Percentiles rank a stretch among this genome's conserved stretches.
phyloP scores from a whole-genome alignment of 2,797 vertebrate genomes.

The Takifugu ocellatus region DNA sequence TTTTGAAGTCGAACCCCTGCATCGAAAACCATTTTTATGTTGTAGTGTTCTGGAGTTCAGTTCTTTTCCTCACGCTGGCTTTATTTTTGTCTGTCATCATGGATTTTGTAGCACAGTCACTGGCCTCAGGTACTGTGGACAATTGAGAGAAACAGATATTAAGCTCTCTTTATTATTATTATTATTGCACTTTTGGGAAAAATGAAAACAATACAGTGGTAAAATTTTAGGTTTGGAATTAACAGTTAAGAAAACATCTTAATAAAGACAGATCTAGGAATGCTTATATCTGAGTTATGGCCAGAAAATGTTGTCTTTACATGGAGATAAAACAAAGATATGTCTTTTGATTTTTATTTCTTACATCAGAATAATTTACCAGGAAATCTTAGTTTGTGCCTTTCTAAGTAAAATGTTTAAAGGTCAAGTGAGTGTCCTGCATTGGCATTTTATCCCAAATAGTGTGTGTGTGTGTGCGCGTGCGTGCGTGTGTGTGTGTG shows the following conservation, averaged over 20 bases:
- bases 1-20: constrained; percentile 66
- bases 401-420: constrained; percentile 87
- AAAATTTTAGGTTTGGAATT: constrained; percentile 70
- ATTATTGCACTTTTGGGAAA: constrained; percentile 79
- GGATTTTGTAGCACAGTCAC: constrained; percentile 82
- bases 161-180: constrained; percentile 67
- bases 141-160: constrained; percentile 71
- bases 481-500: constrained; percentile 14
- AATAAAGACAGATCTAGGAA: constrained; percentile 77
- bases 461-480: constrained; percentile 10
- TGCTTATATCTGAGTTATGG: constrained; percentile 70
- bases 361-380: constrained; percentile 83
- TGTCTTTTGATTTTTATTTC: constrained; percentile 78
- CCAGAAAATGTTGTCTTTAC: constrained; percentile 64
- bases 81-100: constrained; percentile 68
- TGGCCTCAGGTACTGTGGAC: constrained; percentile 83
- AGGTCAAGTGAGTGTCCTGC: constrained; percentile 72
- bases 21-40: constrained; percentile 75
- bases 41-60: constrained; percentile 75
- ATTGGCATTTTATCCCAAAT: constrained; percentile 61
- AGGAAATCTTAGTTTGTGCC: constrained; percentile 86
- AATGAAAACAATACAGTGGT: constrained; percentile 59
- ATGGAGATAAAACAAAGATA: constrained; percentile 38
- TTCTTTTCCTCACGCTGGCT: constrained; percentile 60
- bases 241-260: constrained; percentile 65